Evolutionary conservation across 2,797 vertebrate species (phyloP), one percentile per base, ranked within the genome.

Genomic region (Thripadectes ignobilis): DNA sequence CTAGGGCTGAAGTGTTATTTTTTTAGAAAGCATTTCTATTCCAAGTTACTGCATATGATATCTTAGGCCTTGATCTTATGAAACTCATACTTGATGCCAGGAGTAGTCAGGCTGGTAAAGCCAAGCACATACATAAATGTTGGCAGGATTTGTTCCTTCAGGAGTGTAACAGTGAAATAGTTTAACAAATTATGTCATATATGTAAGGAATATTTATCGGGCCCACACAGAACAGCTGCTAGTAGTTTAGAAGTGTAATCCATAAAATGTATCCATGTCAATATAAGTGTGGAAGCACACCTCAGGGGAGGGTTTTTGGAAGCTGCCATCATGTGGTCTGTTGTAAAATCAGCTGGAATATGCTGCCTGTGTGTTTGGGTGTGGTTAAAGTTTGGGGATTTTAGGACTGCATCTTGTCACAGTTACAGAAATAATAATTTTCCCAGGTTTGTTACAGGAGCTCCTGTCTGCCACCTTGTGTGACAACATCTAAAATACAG

Each of bases 391-490:
- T 55, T 58, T 52, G 2, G 52, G 58, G 45, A 62, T 68, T 91
- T 66, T 72, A 78, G 51, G 51, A 23, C 32, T 79, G 17, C 32
- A 21, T 59, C 38, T 88, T 72, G 36, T 32, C 54, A 58, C 18
- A 18, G 27, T 23, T 68, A 58, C 9, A 81, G 55, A 88, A 76
- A 66, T 57, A 68, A 69, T 72, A 81, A 14, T 32, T 78, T 29
- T 84, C 72, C 55, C 46, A 75, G 21, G 48, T 91, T 86, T 4
- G 0, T 90, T 90, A 18, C 7, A 32, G 41, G 83, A 57, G 69
- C 95, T 97, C 96, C 78, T 59, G 86, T 74, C 96, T 97, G 96
- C 97, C 97, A 97, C 95, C 97, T 97, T 85, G 95, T 95, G 97
- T 79, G 89, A 41, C 32, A 38, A 63, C 62, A 45, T 45, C 77